Evolutionary conservation across 2,888 invertebrate genomes (phyloP).

Genomic region (Adela reaumurella): DNA sequence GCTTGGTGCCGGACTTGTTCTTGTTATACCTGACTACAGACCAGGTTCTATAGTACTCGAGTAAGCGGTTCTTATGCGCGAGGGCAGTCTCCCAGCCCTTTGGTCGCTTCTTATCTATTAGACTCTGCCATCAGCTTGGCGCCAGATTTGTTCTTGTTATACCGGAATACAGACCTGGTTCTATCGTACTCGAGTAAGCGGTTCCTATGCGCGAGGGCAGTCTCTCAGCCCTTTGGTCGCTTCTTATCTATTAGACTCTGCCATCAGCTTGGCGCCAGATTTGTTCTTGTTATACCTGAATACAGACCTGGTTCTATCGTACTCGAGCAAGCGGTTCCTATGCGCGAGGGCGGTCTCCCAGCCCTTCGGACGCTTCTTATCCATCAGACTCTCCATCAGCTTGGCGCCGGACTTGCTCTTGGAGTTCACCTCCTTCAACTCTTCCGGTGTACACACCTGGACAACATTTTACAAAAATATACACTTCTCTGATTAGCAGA

Average conservation of each 20-base stretch:
- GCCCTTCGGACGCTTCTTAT: constrained; percentile 55
- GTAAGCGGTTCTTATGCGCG: too few species aligned
- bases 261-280: constrained; percentile 56
- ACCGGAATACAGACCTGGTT: constrained; percentile 63
- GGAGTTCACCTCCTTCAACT: constrained; percentile 62
- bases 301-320: constrained; percentile 72
- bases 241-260: constrained; percentile 60
- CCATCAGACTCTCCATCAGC: constrained; percentile 62
- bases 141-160: constrained; percentile 19
- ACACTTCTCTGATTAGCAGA: neutral
- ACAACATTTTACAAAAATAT: constrained; percentile 6
- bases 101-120: too few species aligned
- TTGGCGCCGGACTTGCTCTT: constrained; percentile 67
- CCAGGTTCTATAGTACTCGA: too few species aligned
- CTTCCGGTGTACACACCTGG: constrained; percentile 69
- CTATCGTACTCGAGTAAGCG: constrained; percentile 80
- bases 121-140: too few species aligned
- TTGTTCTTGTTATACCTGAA: constrained; percentile 23
- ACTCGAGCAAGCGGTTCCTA: constrained; percentile 78
- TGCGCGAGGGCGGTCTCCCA: constrained; percentile 72
- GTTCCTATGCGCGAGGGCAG: constrained; percentile 75
- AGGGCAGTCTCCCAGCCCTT: too few species aligned
- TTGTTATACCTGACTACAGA: constrained; percentile 48
- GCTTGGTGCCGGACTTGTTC: constrained; percentile 64
- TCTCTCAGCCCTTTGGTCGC: constrained; percentile 60